phyloP scores from a whole-genome alignment of 1,140 invertebrate genomes.

The Penaeus chinensis region DNA sequence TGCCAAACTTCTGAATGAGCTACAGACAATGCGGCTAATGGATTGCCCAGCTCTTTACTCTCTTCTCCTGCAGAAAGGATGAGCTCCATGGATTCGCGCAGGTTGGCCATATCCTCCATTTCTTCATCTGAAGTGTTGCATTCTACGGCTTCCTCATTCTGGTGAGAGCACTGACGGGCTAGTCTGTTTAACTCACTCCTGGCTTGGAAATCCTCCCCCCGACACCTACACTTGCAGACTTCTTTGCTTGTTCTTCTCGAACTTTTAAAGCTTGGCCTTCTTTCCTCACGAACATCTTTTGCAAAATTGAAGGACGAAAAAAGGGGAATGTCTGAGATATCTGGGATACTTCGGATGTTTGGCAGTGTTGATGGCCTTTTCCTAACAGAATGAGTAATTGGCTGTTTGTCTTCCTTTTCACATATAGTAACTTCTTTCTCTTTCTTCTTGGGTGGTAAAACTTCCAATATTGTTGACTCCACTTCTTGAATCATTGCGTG shows the following conservation, averaged over 20 bases:
- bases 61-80: slow-evolving; percentile 1
- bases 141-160: not conserved
- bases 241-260: not conserved
- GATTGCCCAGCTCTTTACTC: not conserved
- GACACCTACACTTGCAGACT: too few relatives aligned
- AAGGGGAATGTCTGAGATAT: too few relatives aligned
- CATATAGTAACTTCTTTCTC: too few relatives aligned
- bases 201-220: not conserved
- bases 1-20: slow-evolving; percentile 44
- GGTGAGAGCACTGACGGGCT: not conserved
- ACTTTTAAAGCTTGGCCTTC: not conserved
- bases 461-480: too few relatives aligned
- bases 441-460: too few relatives aligned
- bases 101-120: slow-evolving; percentile 34
- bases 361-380: too few relatives aligned
- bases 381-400: too few relatives aligned
- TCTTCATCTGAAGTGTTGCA: slow-evolving; percentile 36
- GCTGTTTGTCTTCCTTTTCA: too few relatives aligned
- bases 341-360: too few relatives aligned
- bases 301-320: too few relatives aligned
- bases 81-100: slow-evolving; percentile 39
- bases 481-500: too few relatives aligned
- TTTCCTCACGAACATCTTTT: not conserved
- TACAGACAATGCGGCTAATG: not conserved
- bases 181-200: not conserved